Base-by-base conservation (phyloP, 1,140 invertebrate genomes). In the Thalassaphorura encarpata region DNA sequence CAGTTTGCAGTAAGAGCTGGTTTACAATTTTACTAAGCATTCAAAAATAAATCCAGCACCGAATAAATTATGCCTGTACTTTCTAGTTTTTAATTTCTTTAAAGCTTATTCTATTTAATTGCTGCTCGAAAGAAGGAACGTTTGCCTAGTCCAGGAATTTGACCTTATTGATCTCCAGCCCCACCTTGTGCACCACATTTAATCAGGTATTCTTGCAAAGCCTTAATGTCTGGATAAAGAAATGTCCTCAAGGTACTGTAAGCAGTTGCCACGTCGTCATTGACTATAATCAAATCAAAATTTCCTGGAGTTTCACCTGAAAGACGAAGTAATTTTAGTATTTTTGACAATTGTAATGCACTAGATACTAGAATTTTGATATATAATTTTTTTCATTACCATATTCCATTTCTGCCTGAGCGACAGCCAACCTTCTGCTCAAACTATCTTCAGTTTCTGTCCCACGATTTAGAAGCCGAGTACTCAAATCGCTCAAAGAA, bases 401-500 rank as follows among this genome's bases (percentile, higher is more conserved):
- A 76, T 86, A 97, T 69, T 83, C 78, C 33, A 97, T 75, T 73
- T 98, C 93, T 62, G 77, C 70, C 63, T 75, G 69, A 1, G 92
- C 91, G 48, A 77, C 77, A 23, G 79, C 71, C 8, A 97, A 72
- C 60, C 93, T 77, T 60, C 80, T 82, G 53, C 77, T 68, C 3
- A 98, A 70, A 60, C 83, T 83, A 57, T 95, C 90, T 65, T 89
- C 85, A 18, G 85, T 87, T 75, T 99, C 95, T 3, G 92, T 96
- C 45, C 85, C 83, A 50, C 95, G 77, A 31, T 71, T 75, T 16
- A 79, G 71, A 18, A 98, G 75, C 48, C 95, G 77, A 55, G 80
- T 72, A 69, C 94, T 86, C 63, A 95, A 71, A 60, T 83, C 83
- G 46, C 82, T 75, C 41, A 97, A 69, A 21, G 81, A 86, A 13